A percentile compares a stretch with the other conserved stretches of the same genome.
These are phyloP conservation scores for Pristionchus maxplancki DNA, from an alignment of 2,888 invertebrate species.

Conservation along the genomic window DNA sequence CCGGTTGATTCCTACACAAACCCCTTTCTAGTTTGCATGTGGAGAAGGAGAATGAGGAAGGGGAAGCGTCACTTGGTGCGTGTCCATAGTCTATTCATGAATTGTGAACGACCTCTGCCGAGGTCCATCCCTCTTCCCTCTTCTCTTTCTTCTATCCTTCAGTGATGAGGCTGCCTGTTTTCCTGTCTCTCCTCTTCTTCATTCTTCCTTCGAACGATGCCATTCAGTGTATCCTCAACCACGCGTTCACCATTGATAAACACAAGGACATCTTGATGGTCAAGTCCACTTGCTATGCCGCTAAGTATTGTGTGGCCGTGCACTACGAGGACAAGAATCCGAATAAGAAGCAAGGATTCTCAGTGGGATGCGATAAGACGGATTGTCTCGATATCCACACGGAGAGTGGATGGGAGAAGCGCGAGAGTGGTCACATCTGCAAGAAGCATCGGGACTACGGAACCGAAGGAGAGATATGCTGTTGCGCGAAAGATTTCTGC, in stretches of 20 bases:
- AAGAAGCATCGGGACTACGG: slow-evolving; percentile 68
- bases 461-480: slow-evolving; percentile 66
- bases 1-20: slow-evolving; percentile 4
- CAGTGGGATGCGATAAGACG: slow-evolving; percentile 68
- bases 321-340: slow-evolving; percentile 62
- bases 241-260: slow-evolving; percentile 63
- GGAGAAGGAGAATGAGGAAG: slow-evolving; percentile 28
- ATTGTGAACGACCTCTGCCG: slow-evolving; percentile 51
- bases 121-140: slow-evolving; percentile 1
- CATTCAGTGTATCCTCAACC: slow-evolving; percentile 62
- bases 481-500: slow-evolving; percentile 59
- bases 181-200: not conserved
- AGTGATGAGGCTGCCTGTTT: not conserved
- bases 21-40: slow-evolving; percentile 9
- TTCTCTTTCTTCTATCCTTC: slow-evolving; percentile 47
- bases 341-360: slow-evolving; percentile 69
- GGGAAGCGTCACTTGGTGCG: slow-evolving; percentile 10
- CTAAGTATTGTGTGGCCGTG: slow-evolving; percentile 61
- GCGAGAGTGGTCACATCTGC: slow-evolving; percentile 57
- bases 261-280: slow-evolving; percentile 62
- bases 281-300: slow-evolving; percentile 61
- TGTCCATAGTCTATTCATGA: slow-evolving; percentile 56
- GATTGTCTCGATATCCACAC: slow-evolving; percentile 64
- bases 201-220: slow-evolving; percentile 45
- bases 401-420: slow-evolving; percentile 59